Evolutionary conservation across 2,113 vertebrate genomes (phyloP).

Genomic region (Prunella himalayana): DNA sequence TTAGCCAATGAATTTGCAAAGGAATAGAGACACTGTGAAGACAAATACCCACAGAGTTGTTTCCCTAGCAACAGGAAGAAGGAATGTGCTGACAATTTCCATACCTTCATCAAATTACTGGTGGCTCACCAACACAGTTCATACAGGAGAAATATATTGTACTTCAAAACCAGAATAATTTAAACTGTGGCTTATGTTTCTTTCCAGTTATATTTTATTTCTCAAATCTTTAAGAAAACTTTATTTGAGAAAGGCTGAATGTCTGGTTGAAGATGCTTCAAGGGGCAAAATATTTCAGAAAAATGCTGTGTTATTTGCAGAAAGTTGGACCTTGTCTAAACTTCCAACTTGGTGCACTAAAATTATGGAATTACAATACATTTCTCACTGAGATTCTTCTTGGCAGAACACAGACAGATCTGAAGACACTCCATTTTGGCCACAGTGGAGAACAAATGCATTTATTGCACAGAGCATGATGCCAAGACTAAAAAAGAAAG

Average conservation of each 20-base stretch:
- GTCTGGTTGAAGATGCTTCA: not conserved
- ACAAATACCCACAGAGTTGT: not conserved
- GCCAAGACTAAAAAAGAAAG: not conserved
- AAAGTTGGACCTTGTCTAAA: not conserved
- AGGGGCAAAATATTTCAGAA: not conserved
- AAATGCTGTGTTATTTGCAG: not conserved
- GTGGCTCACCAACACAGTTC: not conserved
- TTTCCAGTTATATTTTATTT: not conserved
- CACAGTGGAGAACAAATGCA: not conserved
- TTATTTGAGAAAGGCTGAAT: not conserved
- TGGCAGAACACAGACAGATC: rapidly evolving
- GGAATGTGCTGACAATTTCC: not conserved
- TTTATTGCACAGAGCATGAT: not conserved
- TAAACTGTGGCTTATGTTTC: not conserved
- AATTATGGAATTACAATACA: not conserved
- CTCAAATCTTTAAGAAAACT: not conserved
- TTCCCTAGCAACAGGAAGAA: not conserved
- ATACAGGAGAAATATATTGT: not conserved
- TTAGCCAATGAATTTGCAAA: not conserved
- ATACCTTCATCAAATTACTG: not conserved
- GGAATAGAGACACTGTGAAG: not conserved
- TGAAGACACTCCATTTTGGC: not conserved
- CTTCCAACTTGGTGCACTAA: not conserved
- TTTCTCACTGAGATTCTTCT: not conserved
- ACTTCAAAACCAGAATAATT: not conserved